These are phyloP conservation scores for Lepidurus couesii DNA, from an alignment of 1,140 invertebrate genomes.

Conservation along the genomic window DNA sequence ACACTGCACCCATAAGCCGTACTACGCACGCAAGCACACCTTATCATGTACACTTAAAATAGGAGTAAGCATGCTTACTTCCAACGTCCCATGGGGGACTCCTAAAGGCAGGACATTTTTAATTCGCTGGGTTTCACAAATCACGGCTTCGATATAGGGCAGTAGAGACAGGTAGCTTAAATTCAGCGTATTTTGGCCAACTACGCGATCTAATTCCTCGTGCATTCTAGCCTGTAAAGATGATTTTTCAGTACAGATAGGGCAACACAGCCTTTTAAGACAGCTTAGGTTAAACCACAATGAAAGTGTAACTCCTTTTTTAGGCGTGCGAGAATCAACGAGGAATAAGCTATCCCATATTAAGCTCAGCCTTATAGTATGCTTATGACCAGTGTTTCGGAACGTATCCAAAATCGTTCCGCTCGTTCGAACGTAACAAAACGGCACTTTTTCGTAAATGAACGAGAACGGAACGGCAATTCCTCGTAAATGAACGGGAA, in stretches of 20 bases:
- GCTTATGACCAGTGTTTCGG: too few species aligned
- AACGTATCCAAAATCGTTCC: too few species aligned
- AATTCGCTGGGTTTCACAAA: slow-evolving; percentile 71
- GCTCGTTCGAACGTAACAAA: too few species aligned
- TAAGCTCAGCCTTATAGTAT: too few species aligned
- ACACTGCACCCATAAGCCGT: not conserved
- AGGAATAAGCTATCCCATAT: too few species aligned
- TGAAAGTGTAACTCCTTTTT: not conserved
- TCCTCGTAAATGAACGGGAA: too few species aligned
- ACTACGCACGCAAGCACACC: not conserved
- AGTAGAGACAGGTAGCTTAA: slow-evolving; percentile 48
- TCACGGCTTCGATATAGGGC: slow-evolving; percentile 55
- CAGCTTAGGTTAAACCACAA: not conserved
- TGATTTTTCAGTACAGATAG: not conserved
- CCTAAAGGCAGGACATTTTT: slow-evolving; percentile 69
- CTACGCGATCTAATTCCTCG: slow-evolving; percentile 47
- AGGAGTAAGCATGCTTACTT: slow-evolving; percentile 47
- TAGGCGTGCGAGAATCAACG: too few species aligned
- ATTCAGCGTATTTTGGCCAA: slow-evolving; percentile 40
- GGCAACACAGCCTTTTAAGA: slow-evolving; percentile 26
- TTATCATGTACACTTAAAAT: not conserved
- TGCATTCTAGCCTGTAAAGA: slow-evolving; percentile 52
- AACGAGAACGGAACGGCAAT: too few species aligned
- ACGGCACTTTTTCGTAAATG: too few species aligned
- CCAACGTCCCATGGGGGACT: slow-evolving; percentile 67